Base-by-base conservation (phyloP, 2,888 invertebrate genomes). In the Marasmarcha lunaedactyla region DNA sequence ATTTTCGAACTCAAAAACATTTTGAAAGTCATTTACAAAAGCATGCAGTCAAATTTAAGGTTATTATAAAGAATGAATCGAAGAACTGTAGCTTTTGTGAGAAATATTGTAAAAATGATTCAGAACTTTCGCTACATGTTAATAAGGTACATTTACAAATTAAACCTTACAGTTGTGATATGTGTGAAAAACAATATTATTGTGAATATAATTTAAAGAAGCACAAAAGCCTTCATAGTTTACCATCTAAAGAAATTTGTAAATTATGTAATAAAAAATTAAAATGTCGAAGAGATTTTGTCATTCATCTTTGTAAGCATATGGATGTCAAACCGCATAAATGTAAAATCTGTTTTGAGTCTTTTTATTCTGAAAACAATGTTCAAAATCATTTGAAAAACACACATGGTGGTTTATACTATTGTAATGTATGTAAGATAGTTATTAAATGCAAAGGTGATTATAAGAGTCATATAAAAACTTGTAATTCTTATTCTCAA, bases 61-160 rank as follows among this genome's bases (percentile, higher is more conserved):
- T 46, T 2, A 9, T 47, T 1, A 64, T 51, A 33, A 55, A 51
- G 5, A 62, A 48, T 10, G 45, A 45, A 0, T 25, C 41, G 0
- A 61, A 69, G 45, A 72, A 60, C 0, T 83, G 81, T 43, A 79
- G 77, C 47, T 77, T 83, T 39, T 83, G 81, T 36, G 78, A 79
- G 39, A 77, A 68, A 41, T 64, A 65, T 4, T 78, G 62, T 47
- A 43, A 55, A 14, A 68, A 64, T 36, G 68, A 71, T 38, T 76
- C 76, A 13, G 59, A 71, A 46, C 67, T 83, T 1, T 70, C 71
- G 0, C 42, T 77, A 0, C 81, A 83, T 33, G 77, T 83, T 0
- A 83, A 83, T 54, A 83, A 77, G 45, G 52, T 60, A 0, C 81
- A 83, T 57, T 66, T 83, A 39, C 71, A 71, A 57, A 76, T 81